Base-by-base conservation (phyloP, 1,140 invertebrate genomes). In the Apis florea region DNA sequence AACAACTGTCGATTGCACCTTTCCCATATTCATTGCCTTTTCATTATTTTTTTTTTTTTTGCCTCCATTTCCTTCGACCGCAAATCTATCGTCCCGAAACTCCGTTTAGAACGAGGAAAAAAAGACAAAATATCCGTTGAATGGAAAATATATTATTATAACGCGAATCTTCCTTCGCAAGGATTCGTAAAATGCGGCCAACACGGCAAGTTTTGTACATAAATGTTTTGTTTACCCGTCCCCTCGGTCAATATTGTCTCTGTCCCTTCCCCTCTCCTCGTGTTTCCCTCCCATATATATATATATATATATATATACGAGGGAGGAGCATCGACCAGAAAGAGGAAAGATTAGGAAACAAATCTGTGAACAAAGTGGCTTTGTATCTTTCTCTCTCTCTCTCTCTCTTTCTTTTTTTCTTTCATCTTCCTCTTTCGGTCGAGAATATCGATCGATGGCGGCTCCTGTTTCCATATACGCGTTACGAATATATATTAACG, bases 201-300 rank as follows among this genome's bases (percentile, higher is more conserved):
- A 66, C 24, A 31, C 24, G 19, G 67, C 6, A 17, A 26, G 40
- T 51, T 58, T 6, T 53, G 10, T 77, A 63, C 58, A 63, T 79
- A 70, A 79, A 73, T 64, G 70, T 80, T 74, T 66, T 66, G 70
- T 74, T 80, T 80, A 47, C 31, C 11, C n/a, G 58, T 6, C 51
- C 11, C 64, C 69, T 53, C 31, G 24, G 51, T 72, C 61, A 66
- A 73, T 80, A 73, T 31, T 73, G 51, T 24, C 68, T 24, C 19
- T 40, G 31, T 71, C 8, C 26, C 19, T 56, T 19, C 58, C 73
- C 31, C 31, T 40, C 31, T 66, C 11, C 69, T 49, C 21, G 11
- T n/a, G 68, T 70, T 56, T 19, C 15, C 10, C 24, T 15, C 10
- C 61, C 19, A 5, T 11, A 21, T n/a, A n/a, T n/a, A n/a, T n/a